A percentile compares a stretch with the other conserved stretches of the same genome.
These are phyloP conservation scores for Nesogale talazaci DNA, from an alignment of 2,113 vertebrate species.

Conservation along the genomic window DNA sequence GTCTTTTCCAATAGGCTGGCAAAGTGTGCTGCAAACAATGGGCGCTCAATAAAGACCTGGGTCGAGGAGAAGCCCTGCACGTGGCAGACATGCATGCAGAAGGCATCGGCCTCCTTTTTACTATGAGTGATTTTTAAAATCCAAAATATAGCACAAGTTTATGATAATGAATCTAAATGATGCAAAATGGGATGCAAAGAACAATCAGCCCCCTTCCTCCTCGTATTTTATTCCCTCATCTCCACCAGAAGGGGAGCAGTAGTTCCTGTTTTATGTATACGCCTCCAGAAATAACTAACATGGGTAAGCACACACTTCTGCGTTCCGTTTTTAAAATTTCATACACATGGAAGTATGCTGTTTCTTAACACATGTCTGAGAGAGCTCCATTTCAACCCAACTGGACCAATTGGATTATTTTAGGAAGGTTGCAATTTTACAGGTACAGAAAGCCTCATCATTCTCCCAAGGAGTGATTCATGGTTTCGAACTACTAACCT, in stretches of 20 bases:
- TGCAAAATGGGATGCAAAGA: conserved; percentile 6
- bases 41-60: background rate
- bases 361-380: background rate
- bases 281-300: conserved; percentile 16
- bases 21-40: background rate
- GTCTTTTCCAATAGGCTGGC: background rate
- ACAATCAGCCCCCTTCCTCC: background rate
- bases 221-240: background rate
- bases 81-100: background rate
- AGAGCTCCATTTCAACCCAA: background rate
- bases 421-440: background rate
- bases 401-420: conserved; percentile 16
- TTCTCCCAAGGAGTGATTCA: no score
- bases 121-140: conserved; percentile 7
- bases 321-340: background rate
- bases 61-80: background rate
- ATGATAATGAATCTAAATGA: conserved; percentile 33
- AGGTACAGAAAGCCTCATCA: no score
- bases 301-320: background rate
- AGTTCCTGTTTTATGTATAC: background rate
- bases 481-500: no score
- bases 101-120: conserved; percentile 29
- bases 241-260: background rate
- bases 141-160: conserved; percentile 17
- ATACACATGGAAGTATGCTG: background rate